Conservation (phyloP, 2,797 vertebrate genomes). For the Dicrostonyx torquatus region DNA sequence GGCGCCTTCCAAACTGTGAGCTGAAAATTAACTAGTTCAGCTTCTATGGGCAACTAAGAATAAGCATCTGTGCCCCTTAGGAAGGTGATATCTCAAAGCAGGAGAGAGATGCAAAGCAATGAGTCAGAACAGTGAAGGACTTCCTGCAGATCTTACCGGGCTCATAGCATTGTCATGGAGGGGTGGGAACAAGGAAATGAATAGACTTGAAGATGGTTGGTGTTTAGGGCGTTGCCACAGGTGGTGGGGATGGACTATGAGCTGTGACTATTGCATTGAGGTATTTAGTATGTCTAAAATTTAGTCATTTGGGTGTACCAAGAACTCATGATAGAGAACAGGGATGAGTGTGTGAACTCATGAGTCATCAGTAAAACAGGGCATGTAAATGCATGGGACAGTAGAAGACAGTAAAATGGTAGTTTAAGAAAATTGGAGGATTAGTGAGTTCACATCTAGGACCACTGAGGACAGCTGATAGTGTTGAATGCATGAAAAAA, state of each 20-base stretch:
- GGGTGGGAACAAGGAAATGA: neutral
- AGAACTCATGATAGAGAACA: neutral
- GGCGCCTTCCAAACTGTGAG: neutral
- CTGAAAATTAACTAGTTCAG: neutral
- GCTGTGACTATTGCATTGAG: too few species aligned
- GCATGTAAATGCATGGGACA: too few species aligned
- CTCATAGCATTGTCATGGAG: rapidly evolving
- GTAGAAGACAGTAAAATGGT: neutral
- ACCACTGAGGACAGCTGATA: neutral
- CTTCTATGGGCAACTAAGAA: too few species aligned
- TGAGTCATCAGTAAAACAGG: neutral
- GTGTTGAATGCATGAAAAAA: neutral
- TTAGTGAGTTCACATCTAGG: too few species aligned
- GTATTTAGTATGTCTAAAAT: neutral
- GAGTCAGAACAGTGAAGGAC: rapidly evolving
- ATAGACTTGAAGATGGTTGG: neutral
- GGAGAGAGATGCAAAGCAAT: neutral
- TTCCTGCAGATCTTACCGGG: neutral
- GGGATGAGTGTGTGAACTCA: too few species aligned
- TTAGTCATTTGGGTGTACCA: neutral
- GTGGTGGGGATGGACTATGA: neutral
- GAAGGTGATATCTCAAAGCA: neutral
- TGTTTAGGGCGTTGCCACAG: rapidly evolving
- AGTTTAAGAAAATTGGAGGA: too few species aligned
- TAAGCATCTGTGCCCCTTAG: neutral